Conservation (phyloP, 2,113 vertebrate species). For the Dicentrarchus labrax region DNA sequence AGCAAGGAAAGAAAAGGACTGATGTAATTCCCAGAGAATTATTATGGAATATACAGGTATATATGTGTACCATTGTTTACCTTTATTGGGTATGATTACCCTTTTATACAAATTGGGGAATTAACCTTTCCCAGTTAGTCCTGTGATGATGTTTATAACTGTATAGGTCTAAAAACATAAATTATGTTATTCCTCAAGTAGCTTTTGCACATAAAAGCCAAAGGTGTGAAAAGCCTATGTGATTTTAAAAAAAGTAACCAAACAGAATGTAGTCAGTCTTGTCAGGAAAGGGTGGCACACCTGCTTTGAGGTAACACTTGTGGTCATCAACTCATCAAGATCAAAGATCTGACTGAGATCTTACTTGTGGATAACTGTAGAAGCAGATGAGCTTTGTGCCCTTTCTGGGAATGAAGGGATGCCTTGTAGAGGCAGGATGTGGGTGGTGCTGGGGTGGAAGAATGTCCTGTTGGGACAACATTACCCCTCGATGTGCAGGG, state of each 20-base stretch:
- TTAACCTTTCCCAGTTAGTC: constrained; percentile 16
- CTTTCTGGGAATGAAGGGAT: constrained; percentile 62
- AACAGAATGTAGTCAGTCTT: constrained; percentile 49
- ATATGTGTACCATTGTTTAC: constrained; percentile 68
- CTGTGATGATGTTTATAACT: constrained; percentile 34
- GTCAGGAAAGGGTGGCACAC: constrained; percentile 7
- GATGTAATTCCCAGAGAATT: constrained; percentile 51
- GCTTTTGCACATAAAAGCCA: constrained; percentile 69
- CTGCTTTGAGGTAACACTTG: constrained; percentile 5
- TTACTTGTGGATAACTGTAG: constrained; percentile 3
- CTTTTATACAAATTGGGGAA: constrained; percentile 44
- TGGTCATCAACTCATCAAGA: constrained; percentile 21
- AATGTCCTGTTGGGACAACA: constrained; percentile 79
- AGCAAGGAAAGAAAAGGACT: constrained; percentile 14
- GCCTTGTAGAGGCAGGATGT: constrained; percentile 52
- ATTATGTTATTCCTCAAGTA: constrained; percentile 38
- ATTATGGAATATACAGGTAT: constrained; percentile 50
- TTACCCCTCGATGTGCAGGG: constrained; percentile 60
- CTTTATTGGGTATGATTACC: constrained; percentile 53
- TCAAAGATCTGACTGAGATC: constrained; percentile 39
- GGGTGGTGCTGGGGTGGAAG: constrained; percentile 52
- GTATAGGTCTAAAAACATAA: constrained; percentile 10
- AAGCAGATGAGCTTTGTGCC: constrained; percentile 62
- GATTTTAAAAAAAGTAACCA: constrained; percentile 30
- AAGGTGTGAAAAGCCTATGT: constrained; percentile 37